These are phyloP conservation scores for Casuarius casuarius DNA, from an alignment of 2,113 vertebrate genomes.

Conservation along the genomic window DNA sequence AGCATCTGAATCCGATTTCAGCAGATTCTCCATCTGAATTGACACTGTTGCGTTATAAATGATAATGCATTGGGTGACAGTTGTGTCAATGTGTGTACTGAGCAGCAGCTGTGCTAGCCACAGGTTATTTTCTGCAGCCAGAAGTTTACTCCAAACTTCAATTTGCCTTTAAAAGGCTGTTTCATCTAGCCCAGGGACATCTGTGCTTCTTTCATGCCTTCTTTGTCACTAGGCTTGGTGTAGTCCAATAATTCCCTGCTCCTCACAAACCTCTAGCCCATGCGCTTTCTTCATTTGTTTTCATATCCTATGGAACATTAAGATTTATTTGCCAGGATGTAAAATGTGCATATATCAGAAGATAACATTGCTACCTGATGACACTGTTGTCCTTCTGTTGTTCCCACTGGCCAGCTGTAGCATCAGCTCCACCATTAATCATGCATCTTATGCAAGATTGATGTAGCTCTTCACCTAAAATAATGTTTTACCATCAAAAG, in stretches of 20 bases:
- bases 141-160: not conserved
- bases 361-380: not conserved
- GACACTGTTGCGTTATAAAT: accelerated
- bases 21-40: not conserved
- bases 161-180: not conserved
- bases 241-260: not conserved
- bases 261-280: not conserved
- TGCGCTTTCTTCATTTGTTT: not conserved
- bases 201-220: not conserved
- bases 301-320: not conserved
- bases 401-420: not conserved
- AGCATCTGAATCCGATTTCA: not conserved
- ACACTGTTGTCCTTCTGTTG: not conserved
- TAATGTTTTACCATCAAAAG: not conserved
- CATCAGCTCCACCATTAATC: not conserved
- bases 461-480: not conserved
- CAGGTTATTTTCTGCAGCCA: not conserved
- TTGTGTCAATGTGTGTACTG: not conserved
- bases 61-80: not conserved
- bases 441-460: not conserved
- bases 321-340: not conserved
- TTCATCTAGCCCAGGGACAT: not conserved
- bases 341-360: not conserved
- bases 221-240: not conserved
- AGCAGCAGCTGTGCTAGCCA: not conserved